Percentiles rank a stretch among this genome's conserved stretches.
Conservation (phyloP, 2,797 vertebrate species). For the Hippopotamyrus pictus region DNA sequence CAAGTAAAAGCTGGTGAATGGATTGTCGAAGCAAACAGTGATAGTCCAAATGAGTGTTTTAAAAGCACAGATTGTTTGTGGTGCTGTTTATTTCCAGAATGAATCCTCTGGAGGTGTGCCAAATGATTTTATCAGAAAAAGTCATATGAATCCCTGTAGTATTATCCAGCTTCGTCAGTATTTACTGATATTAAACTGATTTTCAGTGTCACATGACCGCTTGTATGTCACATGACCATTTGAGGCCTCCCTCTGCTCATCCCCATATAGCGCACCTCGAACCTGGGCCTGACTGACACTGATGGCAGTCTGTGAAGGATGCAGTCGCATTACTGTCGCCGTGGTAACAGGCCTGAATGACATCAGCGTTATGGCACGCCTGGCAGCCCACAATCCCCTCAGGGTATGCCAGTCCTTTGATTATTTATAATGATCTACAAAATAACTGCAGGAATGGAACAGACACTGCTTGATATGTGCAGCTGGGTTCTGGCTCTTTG, state of each 20-base stretch:
- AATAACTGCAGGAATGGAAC: neutral
- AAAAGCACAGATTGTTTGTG: neutral
- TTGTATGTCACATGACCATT: neutral
- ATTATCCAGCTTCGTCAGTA: neutral
- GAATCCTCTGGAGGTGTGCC: neutral
- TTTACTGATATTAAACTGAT: neutral
- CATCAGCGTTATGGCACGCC: conserved; percentile 58
- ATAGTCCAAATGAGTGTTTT: neutral
- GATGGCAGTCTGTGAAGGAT: conserved; percentile 40
- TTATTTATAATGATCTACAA: neutral
- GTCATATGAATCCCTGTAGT: neutral
- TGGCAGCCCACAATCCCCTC: conserved; percentile 57
- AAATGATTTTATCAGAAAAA: neutral
- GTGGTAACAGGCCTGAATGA: conserved; percentile 40
- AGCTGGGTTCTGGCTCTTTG: neutral
- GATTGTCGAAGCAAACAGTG: neutral
- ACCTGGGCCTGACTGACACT: conserved; percentile 37
- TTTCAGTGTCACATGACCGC: neutral
- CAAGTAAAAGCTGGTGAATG: neutral
- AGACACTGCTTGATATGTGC: neutral
- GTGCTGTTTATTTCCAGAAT: neutral
- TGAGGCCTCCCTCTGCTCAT: neutral
- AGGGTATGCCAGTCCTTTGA: conserved; percentile 43
- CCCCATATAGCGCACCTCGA: conserved; percentile 38
- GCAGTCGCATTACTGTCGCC: conserved; percentile 49